phyloP scores from a whole-genome alignment of 2,888 invertebrate genomes.

The Congeria kusceri region DNA sequence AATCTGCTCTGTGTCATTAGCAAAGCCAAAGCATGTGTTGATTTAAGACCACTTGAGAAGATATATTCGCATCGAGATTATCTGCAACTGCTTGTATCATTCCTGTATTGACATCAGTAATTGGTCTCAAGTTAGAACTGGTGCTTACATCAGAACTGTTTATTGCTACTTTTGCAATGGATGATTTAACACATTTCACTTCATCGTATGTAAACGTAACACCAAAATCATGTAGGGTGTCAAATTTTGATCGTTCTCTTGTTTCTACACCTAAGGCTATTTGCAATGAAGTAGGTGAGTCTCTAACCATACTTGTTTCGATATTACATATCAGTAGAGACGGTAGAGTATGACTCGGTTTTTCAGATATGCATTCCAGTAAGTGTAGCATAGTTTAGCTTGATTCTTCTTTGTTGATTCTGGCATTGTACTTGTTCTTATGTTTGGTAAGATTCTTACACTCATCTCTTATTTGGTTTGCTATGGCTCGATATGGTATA shows the following conservation, averaged over 20 bases:
- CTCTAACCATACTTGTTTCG: no score
- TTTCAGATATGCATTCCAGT: no score
- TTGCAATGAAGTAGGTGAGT: background rate
- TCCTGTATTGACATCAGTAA: conserved; percentile 2
- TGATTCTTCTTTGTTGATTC: conserved; percentile 4
- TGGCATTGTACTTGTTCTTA: conserved; percentile 20
- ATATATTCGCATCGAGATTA: conserved; percentile 42
- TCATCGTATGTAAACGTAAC: conserved; percentile 64
- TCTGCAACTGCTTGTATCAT: conserved; percentile 16
- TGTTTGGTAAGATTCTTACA: background rate
- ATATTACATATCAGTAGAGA: no score
- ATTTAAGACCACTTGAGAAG: conserved; percentile 34
- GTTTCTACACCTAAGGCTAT: background rate
- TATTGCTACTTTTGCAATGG: conserved; percentile 57
- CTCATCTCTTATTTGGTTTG: conserved; percentile 29
- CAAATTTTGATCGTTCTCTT: background rate
- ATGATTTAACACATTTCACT: conserved; percentile 62
- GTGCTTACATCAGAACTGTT: no score
- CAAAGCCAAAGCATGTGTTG: conserved; percentile 40
- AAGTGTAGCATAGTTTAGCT: no score
- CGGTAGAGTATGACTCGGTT: no score
- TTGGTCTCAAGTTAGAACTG: no score
- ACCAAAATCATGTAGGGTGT: conserved; percentile 5
- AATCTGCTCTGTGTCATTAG: conserved; percentile 31
- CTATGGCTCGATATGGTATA: conserved; percentile 5